Percentiles rank a stretch among this genome's conserved stretches.
Evolutionary conservation across 2,888 invertebrate genomes (phyloP).

Genomic region (Entomobrya multifasciata): DNA sequence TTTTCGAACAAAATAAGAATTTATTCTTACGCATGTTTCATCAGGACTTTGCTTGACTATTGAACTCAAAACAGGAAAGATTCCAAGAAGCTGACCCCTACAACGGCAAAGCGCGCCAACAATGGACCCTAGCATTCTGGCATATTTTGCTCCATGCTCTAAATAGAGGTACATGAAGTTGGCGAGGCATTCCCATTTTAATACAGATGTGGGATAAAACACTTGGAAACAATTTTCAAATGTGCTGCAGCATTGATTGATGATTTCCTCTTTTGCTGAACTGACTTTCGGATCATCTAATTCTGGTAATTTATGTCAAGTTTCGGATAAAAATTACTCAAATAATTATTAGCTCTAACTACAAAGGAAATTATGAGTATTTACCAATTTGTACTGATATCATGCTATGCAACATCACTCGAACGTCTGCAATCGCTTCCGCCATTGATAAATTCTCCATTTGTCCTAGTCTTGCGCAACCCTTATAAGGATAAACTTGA

Average conservation of each 20-base stretch:
- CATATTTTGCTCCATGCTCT: slow-evolving; percentile 76
- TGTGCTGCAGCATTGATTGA: slow-evolving; percentile 94
- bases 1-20: no score
- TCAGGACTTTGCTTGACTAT: slow-evolving; percentile 78
- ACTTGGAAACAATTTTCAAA: slow-evolving; percentile 96
- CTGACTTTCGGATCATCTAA: slow-evolving; percentile 51
- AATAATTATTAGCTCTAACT: no score
- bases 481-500: slow-evolving; percentile 79
- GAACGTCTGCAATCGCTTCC: slow-evolving; percentile 78
- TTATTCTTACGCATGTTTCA: slow-evolving; percentile 78
- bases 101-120: slow-evolving; percentile 78
- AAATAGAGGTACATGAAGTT: slow-evolving; percentile 78
- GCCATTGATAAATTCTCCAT: slow-evolving; percentile 79
- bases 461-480: slow-evolving; percentile 78
- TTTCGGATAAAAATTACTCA: slow-evolving; percentile 6
- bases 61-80: slow-evolving; percentile 78
- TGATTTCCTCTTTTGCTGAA: slow-evolving; percentile 83
- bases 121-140: slow-evolving; percentile 78
- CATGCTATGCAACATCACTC: slow-evolving; percentile 78
- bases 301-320: slow-evolving; percentile 27
- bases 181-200: slow-evolving; percentile 93
- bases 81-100: slow-evolving; percentile 78
- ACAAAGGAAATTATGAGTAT: not conserved
- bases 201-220: slow-evolving; percentile 95
- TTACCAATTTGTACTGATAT: slow-evolving; percentile 75